phyloP scores from a whole-genome alignment of 2,888 invertebrate genomes.

The Sepioteuthis lessoniana region DNA sequence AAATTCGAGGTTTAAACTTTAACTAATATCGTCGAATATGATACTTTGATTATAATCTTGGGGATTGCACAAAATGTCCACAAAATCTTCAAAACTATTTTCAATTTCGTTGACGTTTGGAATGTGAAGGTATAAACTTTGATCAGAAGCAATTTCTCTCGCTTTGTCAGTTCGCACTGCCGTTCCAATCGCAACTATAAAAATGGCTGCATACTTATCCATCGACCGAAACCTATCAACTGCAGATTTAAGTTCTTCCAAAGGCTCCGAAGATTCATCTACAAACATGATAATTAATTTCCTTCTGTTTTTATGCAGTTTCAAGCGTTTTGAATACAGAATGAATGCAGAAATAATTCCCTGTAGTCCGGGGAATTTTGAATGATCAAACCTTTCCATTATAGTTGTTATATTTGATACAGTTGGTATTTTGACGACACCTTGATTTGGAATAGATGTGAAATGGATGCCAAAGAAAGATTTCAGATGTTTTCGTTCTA shows the following conservation, averaged over 20 bases:
- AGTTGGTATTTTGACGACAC: background rate
- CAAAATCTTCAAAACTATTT: conserved; percentile 38
- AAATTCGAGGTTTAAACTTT: no score
- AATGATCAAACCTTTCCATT: background rate
- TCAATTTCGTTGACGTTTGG: background rate
- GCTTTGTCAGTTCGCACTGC: background rate
- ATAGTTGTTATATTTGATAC: background rate
- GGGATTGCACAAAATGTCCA: background rate
- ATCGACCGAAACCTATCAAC: background rate
- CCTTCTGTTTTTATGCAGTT: background rate
- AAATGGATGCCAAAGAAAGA: background rate
- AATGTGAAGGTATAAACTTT: conserved; percentile 4
- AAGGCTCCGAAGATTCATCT: conserved; percentile 36
- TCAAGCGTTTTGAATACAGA: background rate
- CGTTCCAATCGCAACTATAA: background rate
- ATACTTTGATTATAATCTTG: background rate
- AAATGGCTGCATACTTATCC: background rate
- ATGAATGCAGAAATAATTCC: background rate
- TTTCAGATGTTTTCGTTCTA: background rate
- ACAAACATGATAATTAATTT: background rate
- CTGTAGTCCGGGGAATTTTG: background rate
- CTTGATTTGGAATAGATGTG: background rate
- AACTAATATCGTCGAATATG: no score
- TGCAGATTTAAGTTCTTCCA: background rate
- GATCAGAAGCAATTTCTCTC: background rate